Evolutionary conservation across 2,888 invertebrate species (phyloP).

Genomic region (Callosobruchus maculatus): DNA sequence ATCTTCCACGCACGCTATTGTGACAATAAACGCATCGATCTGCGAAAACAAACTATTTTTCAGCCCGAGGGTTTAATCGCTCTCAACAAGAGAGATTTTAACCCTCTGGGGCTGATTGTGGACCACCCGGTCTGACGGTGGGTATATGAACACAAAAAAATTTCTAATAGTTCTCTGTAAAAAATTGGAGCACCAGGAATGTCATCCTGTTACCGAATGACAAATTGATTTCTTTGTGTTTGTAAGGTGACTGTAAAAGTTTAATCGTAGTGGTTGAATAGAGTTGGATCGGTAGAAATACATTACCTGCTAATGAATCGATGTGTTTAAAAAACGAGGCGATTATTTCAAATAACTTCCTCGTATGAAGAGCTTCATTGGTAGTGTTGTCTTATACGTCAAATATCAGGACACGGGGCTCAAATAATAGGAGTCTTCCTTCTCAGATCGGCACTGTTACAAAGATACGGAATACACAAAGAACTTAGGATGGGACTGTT

Average conservation of each 20-base stretch:
- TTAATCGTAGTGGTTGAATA: constrained; percentile 5
- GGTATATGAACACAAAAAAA: constrained; percentile 8
- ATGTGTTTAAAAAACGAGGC: too few relatives aligned
- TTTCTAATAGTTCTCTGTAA: constrained; percentile 24
- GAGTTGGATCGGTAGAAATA: background rate
- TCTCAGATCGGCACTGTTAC: too few relatives aligned
- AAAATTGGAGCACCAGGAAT: constrained; percentile 33
- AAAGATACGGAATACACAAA: too few relatives aligned
- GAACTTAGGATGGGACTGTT: too few relatives aligned
- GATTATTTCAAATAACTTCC: too few relatives aligned
- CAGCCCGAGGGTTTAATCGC: constrained; percentile 27
- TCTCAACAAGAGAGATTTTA: constrained; percentile 29
- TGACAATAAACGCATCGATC: background rate
- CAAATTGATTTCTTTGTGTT: constrained; percentile 34
- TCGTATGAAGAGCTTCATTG: too few relatives aligned
- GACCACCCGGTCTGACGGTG: constrained; percentile 29
- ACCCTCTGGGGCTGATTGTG: constrained; percentile 28
- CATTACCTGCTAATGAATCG: background rate
- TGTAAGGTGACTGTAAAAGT: constrained; percentile 29
- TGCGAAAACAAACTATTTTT: background rate
- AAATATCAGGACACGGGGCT: too few relatives aligned
- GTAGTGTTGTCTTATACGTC: too few relatives aligned
- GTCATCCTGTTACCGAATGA: constrained; percentile 21
- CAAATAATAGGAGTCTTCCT: too few relatives aligned
- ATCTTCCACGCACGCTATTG: background rate